phyloP scores from a whole-genome alignment of 1,140 invertebrate species.

The Paramacrobiotus metropolitanus region DNA sequence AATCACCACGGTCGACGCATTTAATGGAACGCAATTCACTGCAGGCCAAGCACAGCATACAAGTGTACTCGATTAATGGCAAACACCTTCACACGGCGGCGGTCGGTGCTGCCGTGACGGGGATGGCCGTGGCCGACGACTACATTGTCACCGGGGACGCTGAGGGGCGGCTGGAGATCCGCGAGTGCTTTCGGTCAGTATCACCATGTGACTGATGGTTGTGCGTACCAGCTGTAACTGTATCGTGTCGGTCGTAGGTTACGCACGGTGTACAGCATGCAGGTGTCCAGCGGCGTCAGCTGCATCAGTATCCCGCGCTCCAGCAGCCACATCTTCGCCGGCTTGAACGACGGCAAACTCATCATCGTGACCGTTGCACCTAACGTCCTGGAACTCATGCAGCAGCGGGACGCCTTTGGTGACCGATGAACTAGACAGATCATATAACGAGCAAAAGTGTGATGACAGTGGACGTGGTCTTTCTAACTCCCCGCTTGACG shows the following conservation, averaged over 20 bases:
- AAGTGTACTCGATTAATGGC: slow-evolving; percentile 36
- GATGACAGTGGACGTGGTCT: too few relatives aligned
- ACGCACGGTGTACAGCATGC: slow-evolving; percentile 21
- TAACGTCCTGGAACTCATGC: not conserved
- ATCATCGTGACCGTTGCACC: slow-evolving; percentile 25
- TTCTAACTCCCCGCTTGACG: too few relatives aligned
- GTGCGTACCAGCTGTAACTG: too few relatives aligned
- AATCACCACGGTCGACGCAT: too few relatives aligned
- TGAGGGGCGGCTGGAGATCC: slow-evolving; percentile 30
- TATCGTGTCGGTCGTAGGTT: slow-evolving; percentile 16
- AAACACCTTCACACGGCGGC: slow-evolving; percentile 28
- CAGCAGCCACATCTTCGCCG: slow-evolving; percentile 34
- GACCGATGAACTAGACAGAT: too few relatives aligned
- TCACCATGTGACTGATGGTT: too few relatives aligned
- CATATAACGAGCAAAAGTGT: too few relatives aligned
- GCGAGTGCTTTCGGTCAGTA: slow-evolving; percentile 23
- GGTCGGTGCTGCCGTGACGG: slow-evolving; percentile 27
- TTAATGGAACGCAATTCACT: slow-evolving; percentile 7
- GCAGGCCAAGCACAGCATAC: slow-evolving; percentile 26
- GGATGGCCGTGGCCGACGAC: slow-evolving; percentile 25
- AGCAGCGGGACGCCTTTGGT: too few relatives aligned
- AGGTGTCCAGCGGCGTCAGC: slow-evolving; percentile 33
- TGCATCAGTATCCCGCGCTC: slow-evolving; percentile 31
- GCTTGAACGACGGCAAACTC: slow-evolving; percentile 33
- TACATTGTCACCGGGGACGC: slow-evolving; percentile 28